Base-by-base conservation (phyloP, 37 sponge, comb jelly and placozoan species). In the Theonella swinhoei region DNA sequence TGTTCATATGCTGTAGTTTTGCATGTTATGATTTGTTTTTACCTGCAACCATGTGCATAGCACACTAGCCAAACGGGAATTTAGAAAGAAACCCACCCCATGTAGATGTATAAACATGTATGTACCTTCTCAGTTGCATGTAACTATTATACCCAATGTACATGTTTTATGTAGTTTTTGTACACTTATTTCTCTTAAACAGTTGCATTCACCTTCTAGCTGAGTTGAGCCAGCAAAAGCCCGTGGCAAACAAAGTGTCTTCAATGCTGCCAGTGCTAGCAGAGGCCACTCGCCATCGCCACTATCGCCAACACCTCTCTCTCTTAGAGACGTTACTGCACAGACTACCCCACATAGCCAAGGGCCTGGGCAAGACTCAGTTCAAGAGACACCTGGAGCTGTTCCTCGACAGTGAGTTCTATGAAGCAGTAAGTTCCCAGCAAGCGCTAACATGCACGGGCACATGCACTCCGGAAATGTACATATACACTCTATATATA, bases 201-300 rank as follows among this genome's bases (percentile, higher is more conserved):
- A 91, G 91, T 26, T 92, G 88, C 83, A 77, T 94, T 17, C 83
- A 96, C 62, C 83, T 96, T 20, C 42, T 96, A 40, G 91, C 91
- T 37, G 96, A 90, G 79, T 71, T 95, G 70, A 70, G 83, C 36
- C 65, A 84, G 60, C 33, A 88, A 61, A 39, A 39, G 3, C 24
- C 59, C 5, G 72, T 76, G 24, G 33, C 8, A 20, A 62, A 75
- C 9, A 40, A 79, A 1, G 81, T 95, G 25, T 19, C 47, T 1
- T 42, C 71, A 5, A 75, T 95, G 11, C 83, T 98, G 3, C 92
- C 93, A 9, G 39, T 80, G 25, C 32, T 95, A 4, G 89, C 94
- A 25, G 87, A 90, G 37, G 85, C 90, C 0, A 43, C 87, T 4
- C 60, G 75, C 24, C 70, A 69, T 74, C 86, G 75, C 32, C 91